Evolutionary conservation across 2,113 vertebrate genomes (phyloP).

Genomic region (Thunnus thynnus): DNA sequence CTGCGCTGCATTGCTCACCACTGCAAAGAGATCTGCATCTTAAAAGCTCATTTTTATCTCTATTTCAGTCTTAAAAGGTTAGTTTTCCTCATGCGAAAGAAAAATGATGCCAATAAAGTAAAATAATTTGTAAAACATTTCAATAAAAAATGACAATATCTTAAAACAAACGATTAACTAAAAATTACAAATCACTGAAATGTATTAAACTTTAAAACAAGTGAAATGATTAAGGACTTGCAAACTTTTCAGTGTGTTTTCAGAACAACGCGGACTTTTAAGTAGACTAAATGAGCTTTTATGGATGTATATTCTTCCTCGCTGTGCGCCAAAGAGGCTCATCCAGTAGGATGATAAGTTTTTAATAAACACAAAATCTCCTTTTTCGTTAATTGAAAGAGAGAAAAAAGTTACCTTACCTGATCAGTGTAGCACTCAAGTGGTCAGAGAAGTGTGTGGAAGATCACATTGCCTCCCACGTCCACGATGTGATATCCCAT

Average conservation of each 20-base stretch:
- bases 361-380: not conserved
- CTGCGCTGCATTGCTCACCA: constrained; percentile 35
- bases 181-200: too few species aligned
- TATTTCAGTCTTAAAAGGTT: not conserved
- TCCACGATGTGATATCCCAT: constrained; percentile 58
- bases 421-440: constrained; percentile 29
- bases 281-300: not conserved
- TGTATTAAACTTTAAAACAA: not conserved
- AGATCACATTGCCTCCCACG: constrained; percentile 37
- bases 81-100: not conserved
- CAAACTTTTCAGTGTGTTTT: not conserved
- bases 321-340: not conserved
- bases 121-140: not conserved
- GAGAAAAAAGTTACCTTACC: constrained; percentile 45
- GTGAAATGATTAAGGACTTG: not conserved
- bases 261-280: not conserved
- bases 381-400: not conserved
- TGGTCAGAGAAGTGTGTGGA: constrained; percentile 49
- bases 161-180: not conserved
- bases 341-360: not conserved
- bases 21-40: constrained; percentile 13
- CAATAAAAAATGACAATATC: not conserved
- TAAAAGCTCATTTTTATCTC: not conserved
- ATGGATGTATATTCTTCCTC: not conserved
- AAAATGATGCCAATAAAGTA: not conserved